phyloP scores from a whole-genome alignment of 2,888 invertebrate species.

The Morpho deidamia region DNA sequence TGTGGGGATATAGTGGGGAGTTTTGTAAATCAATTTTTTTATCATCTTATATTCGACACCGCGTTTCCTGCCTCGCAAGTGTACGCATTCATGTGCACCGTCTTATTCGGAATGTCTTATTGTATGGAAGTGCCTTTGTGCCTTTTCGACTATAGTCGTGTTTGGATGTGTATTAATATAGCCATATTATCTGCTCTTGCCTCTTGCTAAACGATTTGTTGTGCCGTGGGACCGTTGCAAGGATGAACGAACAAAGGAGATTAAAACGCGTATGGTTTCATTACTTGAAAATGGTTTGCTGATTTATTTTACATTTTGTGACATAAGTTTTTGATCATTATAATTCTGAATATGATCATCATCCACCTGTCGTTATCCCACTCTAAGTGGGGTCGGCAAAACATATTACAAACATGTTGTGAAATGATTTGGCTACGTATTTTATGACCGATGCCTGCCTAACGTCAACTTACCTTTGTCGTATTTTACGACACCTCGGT shows the following conservation, averaged over 20 bases:
- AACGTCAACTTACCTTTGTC: too few relatives aligned
- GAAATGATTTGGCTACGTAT: too few relatives aligned
- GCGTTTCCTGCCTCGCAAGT: constrained; percentile 72
- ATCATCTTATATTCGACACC: constrained; percentile 65
- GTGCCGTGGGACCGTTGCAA: constrained; percentile 49
- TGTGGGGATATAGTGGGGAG: constrained; percentile 42
- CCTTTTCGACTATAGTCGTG: constrained; percentile 68
- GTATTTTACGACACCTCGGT: too few relatives aligned
- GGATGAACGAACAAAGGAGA: constrained; percentile 22
- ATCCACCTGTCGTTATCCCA: too few relatives aligned
- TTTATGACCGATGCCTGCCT: too few relatives aligned
- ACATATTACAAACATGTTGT: too few relatives aligned
- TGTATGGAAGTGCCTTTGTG: constrained; percentile 67
- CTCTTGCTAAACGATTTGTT: constrained; percentile 36
- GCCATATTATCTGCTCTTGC: constrained; percentile 49
- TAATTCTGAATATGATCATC: too few relatives aligned
- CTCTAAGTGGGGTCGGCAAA: too few relatives aligned
- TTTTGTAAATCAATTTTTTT: constrained; percentile 44
- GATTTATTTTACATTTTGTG: not conserved
- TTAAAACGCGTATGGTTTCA: constrained; percentile 4
- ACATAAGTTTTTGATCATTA: too few relatives aligned
- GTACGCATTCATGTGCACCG: constrained; percentile 49
- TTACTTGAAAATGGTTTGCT: not conserved
- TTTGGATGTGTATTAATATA: constrained; percentile 59
- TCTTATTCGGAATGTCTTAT: constrained; percentile 49